phyloP scores from a whole-genome alignment of 1,140 invertebrate species.

The Drosophila sproati region DNA sequence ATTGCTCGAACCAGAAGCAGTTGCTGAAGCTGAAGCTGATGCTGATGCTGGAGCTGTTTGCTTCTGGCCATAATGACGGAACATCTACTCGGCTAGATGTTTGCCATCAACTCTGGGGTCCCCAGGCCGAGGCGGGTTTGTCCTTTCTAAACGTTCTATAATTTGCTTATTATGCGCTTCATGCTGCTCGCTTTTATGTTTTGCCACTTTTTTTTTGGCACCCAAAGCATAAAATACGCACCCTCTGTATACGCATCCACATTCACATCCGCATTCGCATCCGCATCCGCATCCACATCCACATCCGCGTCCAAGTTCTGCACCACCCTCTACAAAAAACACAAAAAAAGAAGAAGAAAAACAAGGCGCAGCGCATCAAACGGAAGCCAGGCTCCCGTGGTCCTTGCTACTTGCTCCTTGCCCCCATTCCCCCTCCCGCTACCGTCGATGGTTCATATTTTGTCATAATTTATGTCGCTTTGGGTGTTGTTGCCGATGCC shows the following conservation, averaged over 20 bases:
- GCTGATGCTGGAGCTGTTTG: slow-evolving; percentile 6
- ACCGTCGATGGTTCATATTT: slow-evolving; percentile 68
- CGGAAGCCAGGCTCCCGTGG: slow-evolving; percentile 47
- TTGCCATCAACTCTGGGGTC: slow-evolving; percentile 10
- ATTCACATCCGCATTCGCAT: not conserved
- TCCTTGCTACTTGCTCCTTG: slow-evolving; percentile 48
- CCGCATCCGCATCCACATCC: not conserved
- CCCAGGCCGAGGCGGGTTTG: slow-evolving; percentile 29
- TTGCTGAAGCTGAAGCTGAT: not conserved
- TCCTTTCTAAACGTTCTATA: slow-evolving; percentile 80
- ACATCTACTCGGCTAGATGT: slow-evolving; percentile 15
- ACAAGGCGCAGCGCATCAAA: slow-evolving; percentile 7
- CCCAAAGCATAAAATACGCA: slow-evolving; percentile 63
- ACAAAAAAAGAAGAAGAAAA: not conserved
- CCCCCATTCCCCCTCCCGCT: slow-evolving; percentile 13
- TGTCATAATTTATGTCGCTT: slow-evolving; percentile 82
- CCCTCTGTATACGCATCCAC: slow-evolving; percentile 41
- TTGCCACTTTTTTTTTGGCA: slow-evolving; percentile 62
- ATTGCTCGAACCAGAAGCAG: slow-evolving; percentile 40
- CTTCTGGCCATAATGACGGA: slow-evolving; percentile 49
- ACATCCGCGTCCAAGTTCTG: not conserved
- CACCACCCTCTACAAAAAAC: not conserved
- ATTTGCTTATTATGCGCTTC: slow-evolving; percentile 79
- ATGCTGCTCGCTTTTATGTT: slow-evolving; percentile 76
- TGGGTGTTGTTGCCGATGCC: slow-evolving; percentile 76